phyloP scores from a whole-genome alignment of 2,113 vertebrate genomes.

The Corythornis madagascariensis region DNA sequence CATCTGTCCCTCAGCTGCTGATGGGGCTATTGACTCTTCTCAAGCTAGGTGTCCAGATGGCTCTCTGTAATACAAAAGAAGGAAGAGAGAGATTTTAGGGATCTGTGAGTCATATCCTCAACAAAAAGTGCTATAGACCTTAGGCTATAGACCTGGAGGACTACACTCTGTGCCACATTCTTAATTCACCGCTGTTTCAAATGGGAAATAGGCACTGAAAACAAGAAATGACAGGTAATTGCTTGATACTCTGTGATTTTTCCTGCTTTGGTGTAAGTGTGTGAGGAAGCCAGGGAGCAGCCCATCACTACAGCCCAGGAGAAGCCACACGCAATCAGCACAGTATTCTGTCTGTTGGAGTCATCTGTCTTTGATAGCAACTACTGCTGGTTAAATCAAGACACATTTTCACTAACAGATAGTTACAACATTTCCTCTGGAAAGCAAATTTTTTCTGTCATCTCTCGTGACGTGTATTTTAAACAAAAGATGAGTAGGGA shows the following conservation, averaged over 20 bases:
- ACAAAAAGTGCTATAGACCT: neutral
- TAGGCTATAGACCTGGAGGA: neutral
- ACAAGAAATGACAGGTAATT: neutral
- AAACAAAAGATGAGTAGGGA: neutral
- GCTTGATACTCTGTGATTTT: neutral
- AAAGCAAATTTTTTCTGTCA: neutral
- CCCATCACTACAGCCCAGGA: neutral
- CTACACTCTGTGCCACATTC: neutral
- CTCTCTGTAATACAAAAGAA: conserved; percentile 35
- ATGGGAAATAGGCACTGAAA: neutral
- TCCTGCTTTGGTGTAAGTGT: neutral
- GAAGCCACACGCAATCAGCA: neutral
- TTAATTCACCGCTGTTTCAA: neutral
- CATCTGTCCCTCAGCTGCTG: neutral
- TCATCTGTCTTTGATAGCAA: conserved; percentile 15
- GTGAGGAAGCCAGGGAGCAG: conserved; percentile 10
- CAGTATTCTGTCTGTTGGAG: neutral
- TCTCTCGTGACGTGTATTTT: neutral
- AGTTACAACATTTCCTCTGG: conserved; percentile 11
- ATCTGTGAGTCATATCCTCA: conserved; percentile 6
- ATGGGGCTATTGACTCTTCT: neutral
- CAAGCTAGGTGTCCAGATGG: neutral
- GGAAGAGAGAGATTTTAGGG: conserved; percentile 22
- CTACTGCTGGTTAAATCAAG: conserved; percentile 2
- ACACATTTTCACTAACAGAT: neutral